Conservation (phyloP, 2,888 invertebrate species). For the Epistrophella euchroma region DNA sequence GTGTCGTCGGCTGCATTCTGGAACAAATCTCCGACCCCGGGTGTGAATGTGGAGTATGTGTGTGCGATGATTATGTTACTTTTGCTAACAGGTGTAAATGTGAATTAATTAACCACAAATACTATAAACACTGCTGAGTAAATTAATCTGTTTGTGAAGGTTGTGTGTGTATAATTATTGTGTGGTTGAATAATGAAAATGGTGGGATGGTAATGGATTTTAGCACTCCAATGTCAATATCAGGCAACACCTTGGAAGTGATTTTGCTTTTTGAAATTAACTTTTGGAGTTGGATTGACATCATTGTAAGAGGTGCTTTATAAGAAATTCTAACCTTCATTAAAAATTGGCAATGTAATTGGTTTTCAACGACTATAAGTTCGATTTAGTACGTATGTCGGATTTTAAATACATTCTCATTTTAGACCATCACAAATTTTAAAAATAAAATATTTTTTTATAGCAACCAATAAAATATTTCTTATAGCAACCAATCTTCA, state of each 20-base stretch:
- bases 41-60: conserved; percentile 46
- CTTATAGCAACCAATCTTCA: too few species aligned
- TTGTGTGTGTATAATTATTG: conserved; percentile 69
- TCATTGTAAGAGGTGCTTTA: too few species aligned
- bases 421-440: too few species aligned
- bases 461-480: too few species aligned
- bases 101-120: conserved; percentile 83
- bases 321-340: too few species aligned
- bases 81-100: conserved; percentile 82
- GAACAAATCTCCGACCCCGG: conserved; percentile 25
- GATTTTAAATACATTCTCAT: too few species aligned
- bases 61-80: conserved; percentile 66
- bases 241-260: conserved; percentile 35
- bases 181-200: conserved; percentile 53
- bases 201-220: conserved; percentile 30
- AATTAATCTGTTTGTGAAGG: conserved; percentile 75
- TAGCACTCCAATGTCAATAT: conserved; percentile 63
- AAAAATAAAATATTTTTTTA: too few species aligned
- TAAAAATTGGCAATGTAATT: too few species aligned
- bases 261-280: conserved; percentile 5
- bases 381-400: too few species aligned
- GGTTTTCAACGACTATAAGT: too few species aligned
- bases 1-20: conserved; percentile 63
- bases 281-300: background rate
- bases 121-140: conserved; percentile 80